phyloP scores from a whole-genome alignment of 2,113 vertebrate genomes.

The Chlorodrepanis virens region DNA sequence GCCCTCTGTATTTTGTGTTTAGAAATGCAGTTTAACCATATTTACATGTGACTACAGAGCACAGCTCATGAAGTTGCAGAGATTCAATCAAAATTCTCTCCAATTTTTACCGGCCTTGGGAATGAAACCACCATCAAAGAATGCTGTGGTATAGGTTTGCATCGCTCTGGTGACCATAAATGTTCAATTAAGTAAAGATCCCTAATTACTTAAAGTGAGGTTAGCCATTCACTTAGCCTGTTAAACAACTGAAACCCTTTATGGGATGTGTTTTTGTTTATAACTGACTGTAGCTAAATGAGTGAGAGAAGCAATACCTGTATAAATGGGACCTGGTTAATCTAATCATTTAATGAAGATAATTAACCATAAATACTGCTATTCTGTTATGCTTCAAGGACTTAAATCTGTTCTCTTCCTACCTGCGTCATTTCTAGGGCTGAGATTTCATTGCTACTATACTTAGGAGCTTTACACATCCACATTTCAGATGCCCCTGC shows the following conservation, averaged over 20 bases:
- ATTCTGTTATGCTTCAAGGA: not conserved
- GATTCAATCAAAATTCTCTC: not conserved
- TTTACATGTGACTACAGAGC: not conserved
- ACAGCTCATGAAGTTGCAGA: not conserved
- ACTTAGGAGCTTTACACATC: not conserved
- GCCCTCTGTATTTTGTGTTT: not conserved
- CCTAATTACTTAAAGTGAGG: slow-evolving; percentile 6
- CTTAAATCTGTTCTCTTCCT: not conserved
- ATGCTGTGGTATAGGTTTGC: not conserved
- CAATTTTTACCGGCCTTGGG: not conserved
- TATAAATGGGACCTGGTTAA: not conserved
- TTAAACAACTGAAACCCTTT: not conserved
- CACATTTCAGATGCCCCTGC: not conserved
- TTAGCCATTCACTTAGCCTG: not conserved
- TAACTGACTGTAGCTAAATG: not conserved
- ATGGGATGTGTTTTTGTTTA: not conserved
- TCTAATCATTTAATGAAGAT: not conserved
- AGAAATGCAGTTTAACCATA: not conserved
- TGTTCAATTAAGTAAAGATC: slow-evolving; percentile 13
- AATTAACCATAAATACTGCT: not conserved
- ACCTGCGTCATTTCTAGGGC: not conserved
- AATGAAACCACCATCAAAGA: not conserved
- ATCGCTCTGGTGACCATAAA: not conserved
- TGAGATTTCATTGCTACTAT: not conserved
- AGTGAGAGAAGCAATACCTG: not conserved